Evolutionary conservation across 2,888 invertebrate genomes (phyloP).

Genomic region (Coleophora flavipennella): DNA sequence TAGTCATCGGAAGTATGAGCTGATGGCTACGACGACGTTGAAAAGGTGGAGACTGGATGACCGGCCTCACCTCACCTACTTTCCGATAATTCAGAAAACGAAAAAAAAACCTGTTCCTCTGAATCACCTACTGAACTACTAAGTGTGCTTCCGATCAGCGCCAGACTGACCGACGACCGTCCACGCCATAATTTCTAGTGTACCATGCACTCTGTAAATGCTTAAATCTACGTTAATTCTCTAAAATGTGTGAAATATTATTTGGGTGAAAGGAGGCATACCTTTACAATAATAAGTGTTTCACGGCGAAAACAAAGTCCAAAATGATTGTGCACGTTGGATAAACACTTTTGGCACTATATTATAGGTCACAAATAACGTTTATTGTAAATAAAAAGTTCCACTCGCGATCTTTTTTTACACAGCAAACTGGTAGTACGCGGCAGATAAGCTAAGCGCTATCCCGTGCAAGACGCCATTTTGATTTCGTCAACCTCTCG

Average conservation of each 20-base stretch:
- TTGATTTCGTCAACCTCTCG: constrained; percentile 73
- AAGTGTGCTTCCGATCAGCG: constrained; percentile 40
- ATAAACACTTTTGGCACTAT: constrained; percentile 39
- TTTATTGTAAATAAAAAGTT: constrained; percentile 42
- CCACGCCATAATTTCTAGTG: no score
- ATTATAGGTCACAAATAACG: constrained; percentile 48
- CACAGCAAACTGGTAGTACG: constrained; percentile 43
- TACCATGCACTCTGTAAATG: no score
- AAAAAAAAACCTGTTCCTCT: constrained; percentile 47
- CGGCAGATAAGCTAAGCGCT: constrained; percentile 64
- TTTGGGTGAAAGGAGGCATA: constrained; percentile 68
- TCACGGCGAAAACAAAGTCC: constrained; percentile 29
- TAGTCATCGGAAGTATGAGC: no score
- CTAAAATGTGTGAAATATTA: constrained; percentile 44
- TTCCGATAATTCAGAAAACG: constrained; percentile 24
- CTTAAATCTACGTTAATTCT: constrained; percentile 25
- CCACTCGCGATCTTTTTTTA: constrained; percentile 36
- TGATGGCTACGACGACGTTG: constrained; percentile 11
- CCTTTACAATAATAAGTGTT: constrained; percentile 43
- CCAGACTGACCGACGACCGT: constrained; percentile 14
- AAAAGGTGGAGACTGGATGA: constrained; percentile 38
- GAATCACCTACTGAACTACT: constrained; percentile 59
- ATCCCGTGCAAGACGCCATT: constrained; percentile 68
- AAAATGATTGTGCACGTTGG: constrained; percentile 21
- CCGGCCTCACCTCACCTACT: constrained; percentile 34